A percentile compares a stretch with the other conserved stretches of the same genome.
Conservation (phyloP, 2,888 invertebrate genomes). For the Phoenoteleia sp. region DNA sequence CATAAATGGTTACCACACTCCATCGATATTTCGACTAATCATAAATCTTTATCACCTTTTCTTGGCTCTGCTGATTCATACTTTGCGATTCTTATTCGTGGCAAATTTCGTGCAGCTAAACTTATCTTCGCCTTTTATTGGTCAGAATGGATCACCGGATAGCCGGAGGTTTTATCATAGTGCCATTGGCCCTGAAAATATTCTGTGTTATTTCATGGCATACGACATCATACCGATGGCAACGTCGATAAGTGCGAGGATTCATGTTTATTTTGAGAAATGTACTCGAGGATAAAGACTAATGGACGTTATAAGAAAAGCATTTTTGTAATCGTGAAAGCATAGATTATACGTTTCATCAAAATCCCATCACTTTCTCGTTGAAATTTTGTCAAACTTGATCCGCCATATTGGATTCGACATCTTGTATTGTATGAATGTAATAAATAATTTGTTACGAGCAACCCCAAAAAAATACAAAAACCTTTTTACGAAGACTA, state of each 20-base stretch:
- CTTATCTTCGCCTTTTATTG: conserved; percentile 28
- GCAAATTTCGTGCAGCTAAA: conserved; percentile 25
- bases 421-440: no score
- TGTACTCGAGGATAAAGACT: conserved; percentile 34
- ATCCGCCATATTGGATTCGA: no score
- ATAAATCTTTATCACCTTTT: conserved; percentile 32
- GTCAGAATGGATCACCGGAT: background rate
- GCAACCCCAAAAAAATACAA: no score
- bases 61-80: conserved; percentile 10
- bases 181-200: conserved; percentile 33
- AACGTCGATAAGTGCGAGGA: conserved; percentile 34
- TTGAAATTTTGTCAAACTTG: no score
- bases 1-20: conserved; percentile 28
- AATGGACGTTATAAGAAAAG: background rate
- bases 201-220: conserved; percentile 10
- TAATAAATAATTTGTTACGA: no score
- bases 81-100: conserved; percentile 17
- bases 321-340: background rate
- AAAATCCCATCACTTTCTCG: no score
- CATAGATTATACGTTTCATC: no score
- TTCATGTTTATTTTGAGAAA: conserved; percentile 27
- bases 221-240: background rate
- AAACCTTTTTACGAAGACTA: no score
- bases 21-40: conserved; percentile 43
- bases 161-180: background rate